A percentile compares a stretch with the other conserved stretches of the same genome.
These are phyloP conservation scores for Typhlichthys subterraneus DNA, from an alignment of 2,797 vertebrate genomes.

Conservation along the genomic window DNA sequence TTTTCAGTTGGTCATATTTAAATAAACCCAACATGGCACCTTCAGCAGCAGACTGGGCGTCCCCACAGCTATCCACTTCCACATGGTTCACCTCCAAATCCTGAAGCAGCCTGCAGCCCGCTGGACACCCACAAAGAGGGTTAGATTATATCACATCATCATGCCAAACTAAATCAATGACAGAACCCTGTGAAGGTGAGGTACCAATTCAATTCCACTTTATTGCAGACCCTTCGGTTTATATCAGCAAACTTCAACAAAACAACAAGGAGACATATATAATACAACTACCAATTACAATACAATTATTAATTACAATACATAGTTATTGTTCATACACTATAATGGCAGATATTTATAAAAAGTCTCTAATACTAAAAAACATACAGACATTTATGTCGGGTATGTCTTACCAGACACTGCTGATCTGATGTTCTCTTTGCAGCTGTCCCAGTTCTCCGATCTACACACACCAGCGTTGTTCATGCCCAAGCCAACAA, in stretches of 20 bases:
- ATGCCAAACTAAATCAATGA: not conserved
- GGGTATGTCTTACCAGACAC: constrained; percentile 79
- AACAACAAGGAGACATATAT: too few relatives aligned
- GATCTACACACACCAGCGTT: constrained; percentile 79
- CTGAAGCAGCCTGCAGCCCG: constrained; percentile 87
- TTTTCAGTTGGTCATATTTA: constrained; percentile 89
- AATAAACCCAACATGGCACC: constrained; percentile 90
- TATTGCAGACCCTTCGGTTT: too few relatives aligned
- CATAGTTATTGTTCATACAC: too few relatives aligned
- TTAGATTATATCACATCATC: not conserved
- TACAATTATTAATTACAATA: too few relatives aligned
- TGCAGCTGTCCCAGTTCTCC: constrained; percentile 90
- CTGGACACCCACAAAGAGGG: constrained; percentile 59
- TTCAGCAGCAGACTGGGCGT: constrained; percentile 92
- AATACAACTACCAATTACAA: too few relatives aligned
- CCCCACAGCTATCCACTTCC: constrained; percentile 92
- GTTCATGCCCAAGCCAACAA: constrained; percentile 88
- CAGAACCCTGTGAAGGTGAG: not conserved
- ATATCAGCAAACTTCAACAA: too few relatives aligned
- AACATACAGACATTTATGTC: too few relatives aligned
- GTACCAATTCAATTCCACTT: too few relatives aligned
- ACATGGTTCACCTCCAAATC: constrained; percentile 87
- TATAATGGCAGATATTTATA: too few relatives aligned
- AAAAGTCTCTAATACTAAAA: too few relatives aligned
- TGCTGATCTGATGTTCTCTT: constrained; percentile 90